Evolutionary conservation across 1,140 invertebrate genomes (phyloP).

Genomic region (Homalodisca vitripennis): DNA sequence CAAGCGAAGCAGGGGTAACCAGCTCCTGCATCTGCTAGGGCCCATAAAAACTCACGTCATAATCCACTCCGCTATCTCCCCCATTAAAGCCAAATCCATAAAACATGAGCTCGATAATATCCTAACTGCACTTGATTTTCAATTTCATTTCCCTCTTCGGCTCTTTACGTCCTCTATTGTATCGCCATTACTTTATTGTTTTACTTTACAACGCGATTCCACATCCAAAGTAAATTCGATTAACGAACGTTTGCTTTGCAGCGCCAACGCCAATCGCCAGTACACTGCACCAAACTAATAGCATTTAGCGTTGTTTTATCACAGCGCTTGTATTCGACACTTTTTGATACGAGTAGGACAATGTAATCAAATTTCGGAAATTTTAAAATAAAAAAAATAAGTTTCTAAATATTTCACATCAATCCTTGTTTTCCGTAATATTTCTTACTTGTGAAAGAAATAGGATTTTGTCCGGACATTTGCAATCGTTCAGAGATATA

Average conservation of each 20-base stretch:
- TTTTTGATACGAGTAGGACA: not conserved
- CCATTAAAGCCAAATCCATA: conserved; percentile 27
- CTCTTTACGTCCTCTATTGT: not conserved
- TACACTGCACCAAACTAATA: not conserved
- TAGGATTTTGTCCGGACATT: no score
- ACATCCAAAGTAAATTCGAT: no score
- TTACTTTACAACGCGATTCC: not conserved
- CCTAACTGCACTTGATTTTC: conserved; percentile 26
- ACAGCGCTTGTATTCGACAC: not conserved
- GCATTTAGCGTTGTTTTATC: not conserved
- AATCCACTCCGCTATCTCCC: conserved; percentile 24
- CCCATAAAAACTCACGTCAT: conserved; percentile 27
- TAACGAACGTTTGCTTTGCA: not conserved
- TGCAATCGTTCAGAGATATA: no score
- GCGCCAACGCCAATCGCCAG: not conserved
- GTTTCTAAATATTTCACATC: no score
- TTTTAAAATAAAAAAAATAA: not conserved
- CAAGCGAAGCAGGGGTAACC: not conserved
- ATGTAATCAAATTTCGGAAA: not conserved
- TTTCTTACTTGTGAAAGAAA: no score
- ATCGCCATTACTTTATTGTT: conserved; percentile 9
- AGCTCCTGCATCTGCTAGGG: conserved; percentile 21
- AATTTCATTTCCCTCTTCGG: conserved; percentile 20
- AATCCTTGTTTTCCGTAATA: no score
- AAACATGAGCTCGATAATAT: conserved; percentile 24